Base-by-base conservation (phyloP, 2,113 vertebrate species). In the Mormoops blainvillei region DNA sequence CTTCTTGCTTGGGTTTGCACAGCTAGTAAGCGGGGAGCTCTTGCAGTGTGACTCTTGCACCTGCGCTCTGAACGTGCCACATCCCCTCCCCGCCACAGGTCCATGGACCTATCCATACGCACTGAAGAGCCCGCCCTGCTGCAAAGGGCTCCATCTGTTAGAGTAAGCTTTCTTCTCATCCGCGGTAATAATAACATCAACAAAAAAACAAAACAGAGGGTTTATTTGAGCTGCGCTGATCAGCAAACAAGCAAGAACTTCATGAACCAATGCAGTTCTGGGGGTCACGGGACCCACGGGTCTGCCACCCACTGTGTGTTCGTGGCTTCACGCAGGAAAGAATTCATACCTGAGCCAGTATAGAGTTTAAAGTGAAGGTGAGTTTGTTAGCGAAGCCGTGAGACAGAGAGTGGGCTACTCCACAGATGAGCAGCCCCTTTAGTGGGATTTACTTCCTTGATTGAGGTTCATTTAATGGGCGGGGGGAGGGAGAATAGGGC, bases 61-160 rank as follows among this genome's bases (percentile, higher is more conserved):
- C 6, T 22, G 1, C 48, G 41, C 16, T 56, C 73, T 26, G 3
- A 45, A 19, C 12, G 7, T 0, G 3, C 7, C 7, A 2, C 19
- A 3, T 31, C 4, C 16, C 0, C 38, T 11, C 26, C 20, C 4
- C 0, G 9, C 33, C 70, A 18, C 1, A 4, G 0, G 24, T 1
- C 43, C 24, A 0, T 5, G 1, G 24, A 48, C 38, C 22, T 11
- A 16, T 6, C 52, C 9, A 3, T 1, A 3, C 7, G 8, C 7
- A n/a, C 33, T 31, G 38, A 48, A 45, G 15, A 56, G 26, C 15
- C 19, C 36, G 33, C 9, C 50, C 33, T 12, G 19, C 22, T 15
- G 18, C 50, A 8, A 9, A 36, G 36, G 0, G 7, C 38, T 56
- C 45, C 45, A 0, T 77, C 61, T 63, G 12, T 38, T 20, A 70